Percentiles rank a stretch among this genome's conserved stretches.
phyloP scores from a whole-genome alignment of 2,797 vertebrate species.

The Rallus crepitans region DNA sequence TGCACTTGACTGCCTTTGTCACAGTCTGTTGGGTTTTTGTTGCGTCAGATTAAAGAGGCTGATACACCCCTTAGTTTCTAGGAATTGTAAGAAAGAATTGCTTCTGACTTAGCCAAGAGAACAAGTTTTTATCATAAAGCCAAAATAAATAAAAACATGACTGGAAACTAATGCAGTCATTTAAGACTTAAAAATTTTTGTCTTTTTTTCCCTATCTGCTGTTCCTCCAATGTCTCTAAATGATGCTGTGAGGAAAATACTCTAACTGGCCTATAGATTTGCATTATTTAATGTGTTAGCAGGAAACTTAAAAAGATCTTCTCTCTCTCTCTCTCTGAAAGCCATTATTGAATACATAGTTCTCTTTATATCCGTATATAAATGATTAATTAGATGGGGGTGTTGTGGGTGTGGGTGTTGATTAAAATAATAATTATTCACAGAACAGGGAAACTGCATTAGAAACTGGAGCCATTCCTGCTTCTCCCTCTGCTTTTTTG shows the following conservation, averaged over 20 bases:
- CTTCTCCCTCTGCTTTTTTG: background rate
- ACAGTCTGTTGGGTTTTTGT: background rate
- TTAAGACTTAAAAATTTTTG: background rate
- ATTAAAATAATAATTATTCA: slow-evolving; percentile 20
- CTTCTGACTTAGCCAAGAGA: slow-evolving; percentile 56
- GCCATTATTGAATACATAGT: background rate
- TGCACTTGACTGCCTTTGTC: background rate
- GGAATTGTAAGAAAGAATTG: background rate
- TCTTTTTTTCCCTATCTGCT: background rate
- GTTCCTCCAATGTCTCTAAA: slow-evolving; percentile 41
- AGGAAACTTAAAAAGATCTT: slow-evolving; percentile 40
- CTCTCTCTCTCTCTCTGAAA: background rate
- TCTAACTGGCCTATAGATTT: slow-evolving; percentile 62
- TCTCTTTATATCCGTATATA: slow-evolving; percentile 7
- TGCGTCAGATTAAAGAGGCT: background rate
- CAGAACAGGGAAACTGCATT: background rate
- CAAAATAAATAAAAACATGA: slow-evolving; percentile 61
- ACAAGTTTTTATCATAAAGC: slow-evolving; percentile 45
- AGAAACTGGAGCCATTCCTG: background rate
- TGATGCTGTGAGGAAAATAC: slow-evolving; percentile 59
- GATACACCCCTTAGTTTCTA: background rate
- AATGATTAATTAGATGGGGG: background rate
- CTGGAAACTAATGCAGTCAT: background rate
- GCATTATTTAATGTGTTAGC: slow-evolving; percentile 68
- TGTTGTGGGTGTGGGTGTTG: background rate